phyloP scores from a whole-genome alignment of 2,888 invertebrate species.

The Oxytorus armatus region DNA sequence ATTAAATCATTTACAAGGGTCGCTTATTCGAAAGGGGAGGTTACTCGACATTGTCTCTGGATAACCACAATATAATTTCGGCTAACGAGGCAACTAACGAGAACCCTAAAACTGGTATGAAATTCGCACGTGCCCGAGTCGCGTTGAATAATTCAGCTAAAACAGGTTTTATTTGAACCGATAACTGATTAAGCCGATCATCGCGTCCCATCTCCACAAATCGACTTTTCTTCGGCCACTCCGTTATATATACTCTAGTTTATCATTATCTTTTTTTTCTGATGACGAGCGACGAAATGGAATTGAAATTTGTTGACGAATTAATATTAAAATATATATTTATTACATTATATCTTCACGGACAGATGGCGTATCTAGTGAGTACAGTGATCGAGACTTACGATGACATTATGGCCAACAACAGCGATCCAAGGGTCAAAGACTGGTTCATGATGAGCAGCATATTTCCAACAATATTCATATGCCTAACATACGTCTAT shows the following conservation, averaged over 20 bases:
- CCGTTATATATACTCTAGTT: not conserved
- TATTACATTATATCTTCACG: constrained; percentile 60
- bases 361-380: constrained; percentile 87
- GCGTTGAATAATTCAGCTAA: constrained; percentile 23
- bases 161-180: constrained; percentile 21
- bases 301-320: constrained; percentile 2
- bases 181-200: constrained; percentile 43
- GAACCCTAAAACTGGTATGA: constrained; percentile 9
- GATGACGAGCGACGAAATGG: not conserved
- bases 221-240: not conserved
- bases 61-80: too few relatives aligned
- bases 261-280: not conserved
- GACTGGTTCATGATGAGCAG: too few relatives aligned
- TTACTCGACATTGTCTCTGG: too few relatives aligned
- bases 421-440: too few relatives aligned
- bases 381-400: constrained; percentile 88
- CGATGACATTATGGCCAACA: constrained; percentile 93
- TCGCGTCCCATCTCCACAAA: constrained; percentile 29
- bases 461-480: constrained; percentile 91
- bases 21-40: too few relatives aligned
- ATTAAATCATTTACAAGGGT: too few relatives aligned
- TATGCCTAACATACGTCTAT: constrained; percentile 91
- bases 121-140: constrained; percentile 2
- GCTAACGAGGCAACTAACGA: too few relatives aligned
- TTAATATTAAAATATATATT: constrained; percentile 7